Base-by-base conservation (phyloP, 2,113 vertebrate genomes). In the Tychaedon coryphoeus region DNA sequence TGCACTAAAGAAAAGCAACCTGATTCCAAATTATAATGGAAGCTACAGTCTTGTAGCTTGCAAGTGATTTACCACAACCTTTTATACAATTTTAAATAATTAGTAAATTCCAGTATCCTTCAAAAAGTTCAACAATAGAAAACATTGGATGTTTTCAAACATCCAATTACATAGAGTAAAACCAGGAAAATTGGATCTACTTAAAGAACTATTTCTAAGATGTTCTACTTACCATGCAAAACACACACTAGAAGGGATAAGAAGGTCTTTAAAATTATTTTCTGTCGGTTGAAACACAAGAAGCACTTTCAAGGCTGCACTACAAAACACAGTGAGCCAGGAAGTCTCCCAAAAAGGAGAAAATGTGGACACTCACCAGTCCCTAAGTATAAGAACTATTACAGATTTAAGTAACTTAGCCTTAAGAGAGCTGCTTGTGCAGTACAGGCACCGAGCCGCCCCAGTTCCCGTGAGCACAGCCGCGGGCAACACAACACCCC, bases 401-500 rank as follows among this genome's bases (percentile, higher is more conserved):
- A 15, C 10, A 38, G 19, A 54, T 38, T 12, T 19, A 34, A 24
- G n/a, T 7, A 45, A 20, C 19, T 4, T 19, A 51, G 38, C 1
- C 40, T 14, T 23, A 28, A 23, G 38, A 40, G 17, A 70, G n/a
- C 19, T 14, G 47, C 28, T 33, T 8, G 25, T 3, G 58, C 10
- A 2, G 34, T 2, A 9, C 0, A 4, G 42, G 6, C 26, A 17
- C 18, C 11, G 25, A 23, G n/a, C 0, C 8, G 10, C 42, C 73
- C 7, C 33, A 1, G 42, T 0, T 36, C 12, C 9, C 15, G 7
- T 0, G 40, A 43, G 67, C 76, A 56, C 2, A 0, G 33, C n/a
- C 13, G 8, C 2, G n/a, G 43, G 28, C 64, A 40, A 5, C 0
- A 3, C 15, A 10, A 6, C 11, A 6, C 0, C 26, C 4, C 23